Evolutionary conservation across 2,888 invertebrate genomes (phyloP), one percentile per base, ranked within the genome.

Genomic region (Pseudococcus longispinus): DNA sequence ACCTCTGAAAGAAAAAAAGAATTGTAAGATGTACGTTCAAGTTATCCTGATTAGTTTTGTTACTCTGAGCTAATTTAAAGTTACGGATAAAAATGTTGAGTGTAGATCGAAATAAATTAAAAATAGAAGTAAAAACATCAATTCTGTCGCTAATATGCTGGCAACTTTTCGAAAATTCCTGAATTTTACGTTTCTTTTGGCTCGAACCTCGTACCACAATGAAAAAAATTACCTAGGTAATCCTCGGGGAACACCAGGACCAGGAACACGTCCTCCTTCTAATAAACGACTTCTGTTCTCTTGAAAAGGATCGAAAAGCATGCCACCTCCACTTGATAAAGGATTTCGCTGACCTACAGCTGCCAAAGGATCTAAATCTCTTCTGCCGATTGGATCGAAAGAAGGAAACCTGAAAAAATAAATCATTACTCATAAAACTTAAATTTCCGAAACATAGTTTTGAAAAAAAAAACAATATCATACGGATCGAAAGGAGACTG

Each of bases 321-420:
- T 96, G 60, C 95, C 94, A 51, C 94, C 93, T 15, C 92, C 92
- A 15, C 91, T 92, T 70, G 90, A 89, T n/a, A 70, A 15, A 70
- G 70, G 70, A 70, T 29, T 70, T 60, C 60, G 60, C 9, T 60
- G 60, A 18, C 77, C 77, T 2, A 77, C 42, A n/a, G 90, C 89
- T 20, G 88, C 92, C 88, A 96, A 93, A 0, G 97, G 97, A 91
- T 96, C 94, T 89, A 97, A 91, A 91, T 97, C 97, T 87, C 94
- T 92, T 70, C 94, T 92, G 0, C 97, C 97, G 87, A 96, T 91
- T 18, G 23, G 90, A 90, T 1, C 91, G 91, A 77, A 42, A 8
- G 32, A 20, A 42, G 37, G 77, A 77, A 77, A 29, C 5, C 77
- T 77, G 18, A 29, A 70, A 70, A 60, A 18, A 26, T 15, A 4